Evolutionary conservation across 37 sponge, comb jelly and placozoan genomes (phyloP).

Genomic region (Chondrilla cf. caribensis): DNA sequence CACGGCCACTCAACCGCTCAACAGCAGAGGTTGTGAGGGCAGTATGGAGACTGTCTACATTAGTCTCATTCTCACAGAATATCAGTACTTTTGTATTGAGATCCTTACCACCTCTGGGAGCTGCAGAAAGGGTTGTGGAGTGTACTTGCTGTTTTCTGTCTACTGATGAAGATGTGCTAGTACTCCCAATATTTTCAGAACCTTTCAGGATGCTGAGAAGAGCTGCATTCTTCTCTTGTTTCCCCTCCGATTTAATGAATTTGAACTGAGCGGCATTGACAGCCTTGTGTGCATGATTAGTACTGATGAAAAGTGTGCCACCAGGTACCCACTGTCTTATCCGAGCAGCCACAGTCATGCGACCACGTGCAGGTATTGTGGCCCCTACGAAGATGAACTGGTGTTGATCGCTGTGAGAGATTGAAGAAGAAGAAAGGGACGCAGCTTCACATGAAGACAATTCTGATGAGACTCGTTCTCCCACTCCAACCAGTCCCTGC

Average conservation of each 20-base stretch:
- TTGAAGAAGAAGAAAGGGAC: background rate
- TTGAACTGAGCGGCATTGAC: constrained; percentile 21
- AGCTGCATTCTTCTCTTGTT: background rate
- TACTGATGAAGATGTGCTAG: too few relatives aligned
- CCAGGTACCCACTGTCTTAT: constrained; percentile 46
- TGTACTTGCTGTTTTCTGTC: background rate
- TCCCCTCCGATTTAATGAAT: constrained; percentile 16
- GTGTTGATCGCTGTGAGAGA: background rate
- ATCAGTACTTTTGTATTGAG: constrained; percentile 15
- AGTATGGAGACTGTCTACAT: background rate
- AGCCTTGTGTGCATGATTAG: constrained; percentile 47
- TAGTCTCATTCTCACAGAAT: background rate
- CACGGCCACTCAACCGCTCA: constrained; percentile 3
- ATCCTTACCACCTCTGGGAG: too few relatives aligned
- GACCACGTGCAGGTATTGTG: constrained; percentile 58
- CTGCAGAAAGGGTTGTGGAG: too few relatives aligned
- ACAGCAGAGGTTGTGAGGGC: background rate
- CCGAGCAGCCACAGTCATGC: constrained; percentile 31
- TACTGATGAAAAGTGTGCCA: constrained; percentile 39
- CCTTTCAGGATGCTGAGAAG: background rate
- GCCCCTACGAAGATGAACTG: constrained; percentile 75
- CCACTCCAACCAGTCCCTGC: background rate
- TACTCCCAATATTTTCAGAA: too few relatives aligned
- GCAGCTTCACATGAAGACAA: background rate
- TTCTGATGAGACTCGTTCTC: background rate